Evolutionary conservation across 1,140 invertebrate species (phyloP), one percentile per base, ranked within the genome.

Genomic region (Paramacrobiotus metropolitanus): DNA sequence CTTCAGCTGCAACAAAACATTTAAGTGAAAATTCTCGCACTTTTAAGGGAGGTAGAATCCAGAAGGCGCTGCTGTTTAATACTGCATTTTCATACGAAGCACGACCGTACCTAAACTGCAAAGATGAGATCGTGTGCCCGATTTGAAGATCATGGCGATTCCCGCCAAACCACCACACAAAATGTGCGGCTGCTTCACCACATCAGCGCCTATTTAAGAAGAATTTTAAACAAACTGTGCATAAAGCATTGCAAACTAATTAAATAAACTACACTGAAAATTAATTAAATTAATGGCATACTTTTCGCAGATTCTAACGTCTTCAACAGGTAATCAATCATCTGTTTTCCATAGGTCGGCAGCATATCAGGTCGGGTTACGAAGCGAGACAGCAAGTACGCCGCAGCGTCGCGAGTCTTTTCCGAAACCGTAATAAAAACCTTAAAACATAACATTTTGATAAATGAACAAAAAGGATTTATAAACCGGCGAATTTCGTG

Each of bases 61-160:
- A n/a, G n/a, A n/a, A n/a, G n/a, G n/a, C n/a, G n/a, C n/a, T n/a
- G n/a, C n/a, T n/a, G n/a, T n/a, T n/a, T n/a, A n/a, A n/a, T n/a
- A n/a, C n/a, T n/a, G n/a, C n/a, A n/a, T n/a, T n/a, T n/a, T n/a
- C n/a, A n/a, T n/a, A n/a, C 9, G 34, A 40, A 15, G 34, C n/a
- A 20, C 48, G 24, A 24, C 15, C 28, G 9, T 55, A 55, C 48
- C 48, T 9, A 55, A 24, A 20, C 24, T 55, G 15, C 28, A 15
- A 15, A 95, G 72, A 73, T 95, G 89, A 72, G 92, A 87, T 61
- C 91, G 78, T 70, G 90, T 88, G 15, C 87, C 88, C 73, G 90
- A 83, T 71, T 96, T 96, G 31, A 93, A 79, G 55, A 96, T 82
- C 2, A 83, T 80, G 1, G 88, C 83, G 55, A 95, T 73, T 2